phyloP scores from a whole-genome alignment of 2,797 vertebrate genomes.

The Enteromius thamalakanensis region DNA sequence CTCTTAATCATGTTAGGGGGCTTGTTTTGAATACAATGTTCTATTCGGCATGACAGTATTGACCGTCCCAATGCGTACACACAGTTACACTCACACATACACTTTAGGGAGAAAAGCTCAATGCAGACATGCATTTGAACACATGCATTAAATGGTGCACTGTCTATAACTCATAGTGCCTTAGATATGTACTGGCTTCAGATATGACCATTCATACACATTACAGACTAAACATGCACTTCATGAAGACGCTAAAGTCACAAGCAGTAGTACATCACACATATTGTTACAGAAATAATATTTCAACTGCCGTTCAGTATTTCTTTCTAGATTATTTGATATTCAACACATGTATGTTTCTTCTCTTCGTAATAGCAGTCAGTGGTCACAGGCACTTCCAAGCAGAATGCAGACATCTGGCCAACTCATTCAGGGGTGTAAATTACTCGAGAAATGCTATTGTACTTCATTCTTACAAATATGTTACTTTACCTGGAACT shows the following conservation, averaged over 20 bases:
- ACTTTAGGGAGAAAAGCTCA: slow-evolving; percentile 36
- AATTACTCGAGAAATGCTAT: background rate
- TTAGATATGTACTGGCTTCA: slow-evolving; percentile 21
- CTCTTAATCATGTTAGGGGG: slow-evolving; percentile 59
- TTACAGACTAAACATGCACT: slow-evolving; percentile 50
- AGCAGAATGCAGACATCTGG: slow-evolving; percentile 9
- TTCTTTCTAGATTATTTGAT: background rate
- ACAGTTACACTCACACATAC: background rate
- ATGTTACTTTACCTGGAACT: background rate
- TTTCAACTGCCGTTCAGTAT: background rate
- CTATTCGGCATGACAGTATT: slow-evolving; percentile 54
- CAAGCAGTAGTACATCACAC: slow-evolving; percentile 18
- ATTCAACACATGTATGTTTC: background rate
- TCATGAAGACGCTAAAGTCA: slow-evolving; percentile 32
- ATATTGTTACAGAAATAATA: slow-evolving; percentile 7
- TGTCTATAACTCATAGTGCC: slow-evolving; percentile 14
- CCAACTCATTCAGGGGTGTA: slow-evolving; percentile 4
- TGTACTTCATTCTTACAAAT: background rate
- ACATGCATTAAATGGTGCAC: slow-evolving; percentile 43
- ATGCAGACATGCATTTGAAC: slow-evolving; percentile 56
- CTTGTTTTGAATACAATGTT: slow-evolving; percentile 55
- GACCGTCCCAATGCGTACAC: slow-evolving; percentile 44
- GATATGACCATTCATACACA: slow-evolving; percentile 30
- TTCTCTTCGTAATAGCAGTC: background rate
- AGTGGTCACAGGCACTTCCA: background rate